These are phyloP conservation scores for Echinarachnius parma DNA, from an alignment of 53 echinoderm and acorn worm species.

Conservation along the genomic window DNA sequence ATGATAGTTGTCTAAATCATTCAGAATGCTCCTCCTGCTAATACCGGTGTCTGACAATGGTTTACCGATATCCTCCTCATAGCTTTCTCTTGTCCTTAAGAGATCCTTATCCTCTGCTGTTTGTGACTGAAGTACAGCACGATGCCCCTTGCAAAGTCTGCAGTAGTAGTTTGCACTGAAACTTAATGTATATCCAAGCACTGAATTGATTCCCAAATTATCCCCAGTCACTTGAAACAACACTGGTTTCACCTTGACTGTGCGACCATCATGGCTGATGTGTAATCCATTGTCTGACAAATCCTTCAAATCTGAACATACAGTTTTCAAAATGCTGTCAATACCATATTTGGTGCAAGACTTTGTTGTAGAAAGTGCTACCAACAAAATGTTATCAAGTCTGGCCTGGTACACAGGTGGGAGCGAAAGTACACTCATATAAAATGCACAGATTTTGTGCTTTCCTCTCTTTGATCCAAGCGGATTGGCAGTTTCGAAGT, in stretches of 20 bases:
- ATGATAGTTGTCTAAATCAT: slow-evolving; percentile 49
- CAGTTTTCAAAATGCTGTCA: too few relatives aligned
- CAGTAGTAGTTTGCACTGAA: slow-evolving; percentile 55
- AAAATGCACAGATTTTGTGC: too few relatives aligned
- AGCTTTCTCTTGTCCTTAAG: slow-evolving; percentile 2
- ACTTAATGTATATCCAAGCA: slow-evolving; percentile 56
- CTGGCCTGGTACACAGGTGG: too few relatives aligned
- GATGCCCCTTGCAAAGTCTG: slow-evolving; percentile 47
- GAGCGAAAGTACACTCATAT: too few relatives aligned
- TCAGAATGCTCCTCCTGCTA: slow-evolving; percentile 15
- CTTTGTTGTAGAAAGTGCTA: too few relatives aligned
- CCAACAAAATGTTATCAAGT: too few relatives aligned
- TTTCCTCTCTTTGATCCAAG: too few relatives aligned
- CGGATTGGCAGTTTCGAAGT: too few relatives aligned
- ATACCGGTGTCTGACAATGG: slow-evolving; percentile 38
- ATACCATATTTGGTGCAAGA: too few relatives aligned
- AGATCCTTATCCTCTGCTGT: slow-evolving; percentile 24
- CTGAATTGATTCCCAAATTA: slow-evolving; percentile 54
- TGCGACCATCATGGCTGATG: background rate
- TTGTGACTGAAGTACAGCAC: slow-evolving; percentile 7
- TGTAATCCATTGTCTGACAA: background rate
- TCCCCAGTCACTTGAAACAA: slow-evolving; percentile 61
- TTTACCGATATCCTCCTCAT: background rate
- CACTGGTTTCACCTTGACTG: slow-evolving; percentile 24
- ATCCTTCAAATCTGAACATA: too few relatives aligned